Percentiles rank a stretch among this genome's conserved stretches.
These are phyloP conservation scores for Steinernema hermaphroditum DNA, from an alignment of 2,888 invertebrate species.

Conservation along the genomic window DNA sequence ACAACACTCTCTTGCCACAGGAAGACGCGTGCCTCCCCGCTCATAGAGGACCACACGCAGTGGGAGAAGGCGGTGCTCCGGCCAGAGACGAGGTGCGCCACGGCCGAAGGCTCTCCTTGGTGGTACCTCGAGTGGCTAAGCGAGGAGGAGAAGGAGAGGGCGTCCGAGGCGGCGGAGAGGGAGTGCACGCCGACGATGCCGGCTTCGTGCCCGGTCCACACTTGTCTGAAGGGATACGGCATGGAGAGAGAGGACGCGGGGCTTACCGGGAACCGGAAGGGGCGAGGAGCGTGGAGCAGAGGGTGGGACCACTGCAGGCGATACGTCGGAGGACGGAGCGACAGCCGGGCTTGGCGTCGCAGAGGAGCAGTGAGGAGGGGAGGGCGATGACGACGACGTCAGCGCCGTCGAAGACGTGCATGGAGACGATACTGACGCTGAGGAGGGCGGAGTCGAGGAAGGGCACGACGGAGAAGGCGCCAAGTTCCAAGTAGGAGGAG, in stretches of 20 bases:
- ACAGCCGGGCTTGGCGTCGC: constrained; percentile 32
- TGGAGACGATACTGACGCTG: constrained; percentile 24
- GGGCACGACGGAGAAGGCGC: constrained; percentile 7
- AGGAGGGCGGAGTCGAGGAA: constrained; percentile 13
- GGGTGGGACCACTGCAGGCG: background rate
- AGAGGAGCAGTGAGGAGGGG: constrained; percentile 73
- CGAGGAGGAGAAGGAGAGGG: constrained; percentile 71
- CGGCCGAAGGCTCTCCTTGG: constrained; percentile 25
- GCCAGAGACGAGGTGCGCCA: constrained; percentile 24
- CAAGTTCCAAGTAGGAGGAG: constrained; percentile 25
- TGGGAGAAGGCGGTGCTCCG: background rate
- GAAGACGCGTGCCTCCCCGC: constrained; percentile 43
- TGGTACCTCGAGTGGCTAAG: constrained; percentile 71
- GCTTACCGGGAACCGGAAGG: constrained; percentile 1
- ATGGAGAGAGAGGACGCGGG: constrained; percentile 26
- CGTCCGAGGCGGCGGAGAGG: constrained; percentile 75
- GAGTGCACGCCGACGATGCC: constrained; percentile 81
- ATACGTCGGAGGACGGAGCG: constrained; percentile 28
- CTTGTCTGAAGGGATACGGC: constrained; percentile 46
- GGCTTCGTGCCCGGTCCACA: constrained; percentile 84
- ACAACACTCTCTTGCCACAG: constrained; percentile 40
- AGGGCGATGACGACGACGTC: constrained; percentile 40
- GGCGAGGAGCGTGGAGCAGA: constrained; percentile 19
- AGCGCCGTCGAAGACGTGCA: constrained; percentile 67
- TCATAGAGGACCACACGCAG: constrained; percentile 40